phyloP scores from a whole-genome alignment of 2,888 invertebrate genomes.

The Cerastis leucographa region DNA sequence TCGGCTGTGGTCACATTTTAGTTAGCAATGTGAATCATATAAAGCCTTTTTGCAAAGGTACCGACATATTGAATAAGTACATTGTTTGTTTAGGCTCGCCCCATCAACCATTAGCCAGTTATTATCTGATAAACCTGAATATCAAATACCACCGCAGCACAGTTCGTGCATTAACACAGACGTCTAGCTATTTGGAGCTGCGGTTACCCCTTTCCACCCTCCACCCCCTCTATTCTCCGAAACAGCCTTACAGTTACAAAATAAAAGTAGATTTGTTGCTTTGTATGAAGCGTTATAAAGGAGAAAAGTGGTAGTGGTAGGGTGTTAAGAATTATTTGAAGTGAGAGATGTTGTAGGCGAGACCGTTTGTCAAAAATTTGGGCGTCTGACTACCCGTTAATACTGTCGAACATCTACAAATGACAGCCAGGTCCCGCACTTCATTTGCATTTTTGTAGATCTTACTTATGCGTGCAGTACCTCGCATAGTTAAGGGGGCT shows the following conservation, averaged over 20 bases:
- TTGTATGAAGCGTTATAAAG: not conserved
- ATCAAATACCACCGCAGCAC: not conserved
- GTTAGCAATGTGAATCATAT: too few species aligned
- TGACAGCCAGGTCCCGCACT: too few species aligned
- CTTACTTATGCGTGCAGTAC: too few species aligned
- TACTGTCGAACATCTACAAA: too few species aligned
- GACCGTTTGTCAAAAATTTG: not conserved
- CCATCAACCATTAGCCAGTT: not conserved
- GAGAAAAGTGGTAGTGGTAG: not conserved
- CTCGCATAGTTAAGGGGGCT: too few species aligned
- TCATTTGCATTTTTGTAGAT: too few species aligned
- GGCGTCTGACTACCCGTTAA: not conserved
- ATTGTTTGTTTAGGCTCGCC: not conserved
- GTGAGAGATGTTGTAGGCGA: too few species aligned
- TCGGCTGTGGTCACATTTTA: too few species aligned
- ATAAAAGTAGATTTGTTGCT: slow-evolving; percentile 23
- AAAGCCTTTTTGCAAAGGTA: too few species aligned
- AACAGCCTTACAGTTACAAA: slow-evolving; percentile 4
- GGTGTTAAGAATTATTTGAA: not conserved
- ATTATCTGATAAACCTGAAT: not conserved
- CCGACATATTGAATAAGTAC: too few species aligned
- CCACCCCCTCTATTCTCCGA: not conserved
- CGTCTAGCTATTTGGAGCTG: slow-evolving; percentile 34
- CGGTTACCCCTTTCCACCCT: not conserved
- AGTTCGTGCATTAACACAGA: slow-evolving; percentile 18